Conservation (phyloP, 2,797 vertebrate species). For the Gymnothorax reevesii region DNA sequence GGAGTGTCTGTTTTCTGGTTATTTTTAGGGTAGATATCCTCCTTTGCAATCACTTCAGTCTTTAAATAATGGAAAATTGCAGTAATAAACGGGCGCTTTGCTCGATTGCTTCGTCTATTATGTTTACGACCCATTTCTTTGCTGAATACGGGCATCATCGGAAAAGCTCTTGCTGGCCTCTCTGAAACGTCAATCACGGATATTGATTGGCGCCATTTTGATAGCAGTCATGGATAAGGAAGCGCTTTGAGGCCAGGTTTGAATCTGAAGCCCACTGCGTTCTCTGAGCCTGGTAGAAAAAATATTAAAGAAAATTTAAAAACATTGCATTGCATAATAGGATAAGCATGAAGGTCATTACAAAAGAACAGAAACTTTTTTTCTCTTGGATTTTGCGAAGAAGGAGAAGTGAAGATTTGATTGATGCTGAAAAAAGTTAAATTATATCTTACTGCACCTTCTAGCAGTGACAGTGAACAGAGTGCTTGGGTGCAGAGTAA, state of each 20-base stretch:
- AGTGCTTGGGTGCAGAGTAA: neutral
- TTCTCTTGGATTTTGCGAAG: neutral
- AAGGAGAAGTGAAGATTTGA: neutral
- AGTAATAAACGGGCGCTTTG: constrained; percentile 5
- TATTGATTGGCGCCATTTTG: constrained; percentile 53
- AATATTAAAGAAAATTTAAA: constrained; percentile 34
- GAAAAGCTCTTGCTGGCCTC: constrained; percentile 48
- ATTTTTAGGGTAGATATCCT: neutral
- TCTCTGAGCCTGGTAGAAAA: constrained; percentile 13
- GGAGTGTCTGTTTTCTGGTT: neutral
- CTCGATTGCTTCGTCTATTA: constrained; percentile 52
- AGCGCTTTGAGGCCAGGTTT: constrained; percentile 40
- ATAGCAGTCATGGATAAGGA: constrained; percentile 38
- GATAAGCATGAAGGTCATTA: constrained; percentile 56
- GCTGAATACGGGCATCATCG: constrained; percentile 40
- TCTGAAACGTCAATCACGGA: constrained; percentile 41
- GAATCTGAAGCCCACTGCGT: constrained; percentile 41
- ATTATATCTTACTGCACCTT: neutral
- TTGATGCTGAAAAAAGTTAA: neutral
- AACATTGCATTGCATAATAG: neutral
- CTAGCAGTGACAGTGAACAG: neutral
- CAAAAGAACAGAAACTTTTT: constrained; percentile 13
- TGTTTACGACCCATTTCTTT: constrained; percentile 45
- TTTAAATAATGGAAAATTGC: neutral
- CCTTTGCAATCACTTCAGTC: neutral